These are phyloP conservation scores for Dipodomys merriami DNA, from an alignment of 2,113 vertebrate genomes.

Conservation along the genomic window DNA sequence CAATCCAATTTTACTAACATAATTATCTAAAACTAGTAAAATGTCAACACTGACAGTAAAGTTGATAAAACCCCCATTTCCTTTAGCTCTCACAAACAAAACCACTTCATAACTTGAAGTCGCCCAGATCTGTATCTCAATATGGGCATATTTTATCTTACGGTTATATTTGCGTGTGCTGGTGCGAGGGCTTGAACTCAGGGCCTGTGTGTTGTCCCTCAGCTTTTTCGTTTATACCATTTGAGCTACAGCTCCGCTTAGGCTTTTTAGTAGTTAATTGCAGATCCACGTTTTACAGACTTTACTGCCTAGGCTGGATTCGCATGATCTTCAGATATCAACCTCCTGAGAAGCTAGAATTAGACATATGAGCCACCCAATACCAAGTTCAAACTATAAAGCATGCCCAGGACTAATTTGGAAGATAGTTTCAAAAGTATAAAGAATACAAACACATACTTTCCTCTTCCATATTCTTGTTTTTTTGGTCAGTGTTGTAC, in stretches of 20 bases:
- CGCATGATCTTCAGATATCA: no score
- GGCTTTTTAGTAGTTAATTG: no score
- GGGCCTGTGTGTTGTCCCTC: no score
- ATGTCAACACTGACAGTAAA: neutral
- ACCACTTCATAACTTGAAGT: neutral
- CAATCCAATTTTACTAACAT: neutral
- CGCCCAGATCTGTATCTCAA: neutral
- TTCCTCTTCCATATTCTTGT: neutral
- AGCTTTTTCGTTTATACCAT: no score
- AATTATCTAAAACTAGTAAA: no score
- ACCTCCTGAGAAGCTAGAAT: no score
- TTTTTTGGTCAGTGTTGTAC: neutral
- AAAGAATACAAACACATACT: neutral
- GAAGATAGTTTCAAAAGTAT: neutral
- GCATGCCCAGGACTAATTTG: neutral
- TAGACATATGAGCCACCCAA: no score
- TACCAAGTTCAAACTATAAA: neutral
- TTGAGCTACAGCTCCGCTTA: no score
- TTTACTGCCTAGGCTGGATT: no score
- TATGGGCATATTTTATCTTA: neutral
- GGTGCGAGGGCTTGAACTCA: no score
- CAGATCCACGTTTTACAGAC: no score
- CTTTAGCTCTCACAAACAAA: neutral
- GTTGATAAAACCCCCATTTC: neutral
- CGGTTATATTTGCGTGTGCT: no score